Conservation (phyloP, 2,797 vertebrate species). For the Phataginus tricuspis region DNA sequence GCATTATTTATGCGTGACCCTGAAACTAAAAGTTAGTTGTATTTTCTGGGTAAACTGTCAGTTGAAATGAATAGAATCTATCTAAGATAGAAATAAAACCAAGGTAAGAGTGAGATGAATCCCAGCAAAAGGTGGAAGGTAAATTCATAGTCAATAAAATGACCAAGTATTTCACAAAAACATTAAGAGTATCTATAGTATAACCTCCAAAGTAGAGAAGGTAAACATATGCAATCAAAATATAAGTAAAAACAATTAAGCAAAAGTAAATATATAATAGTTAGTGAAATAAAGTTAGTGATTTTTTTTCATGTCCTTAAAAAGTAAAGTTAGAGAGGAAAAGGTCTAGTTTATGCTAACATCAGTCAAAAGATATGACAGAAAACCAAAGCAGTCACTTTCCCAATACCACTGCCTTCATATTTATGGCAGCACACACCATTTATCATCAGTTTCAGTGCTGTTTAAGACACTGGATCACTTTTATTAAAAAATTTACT, state of each 20-base stretch:
- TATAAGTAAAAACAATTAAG: background rate
- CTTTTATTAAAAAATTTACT: conserved; percentile 64
- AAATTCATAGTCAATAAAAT: background rate
- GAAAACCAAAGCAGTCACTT: conserved; percentile 54
- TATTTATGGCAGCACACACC: conserved; percentile 50
- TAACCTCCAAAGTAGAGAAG: background rate
- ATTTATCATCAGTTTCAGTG: conserved; percentile 56
- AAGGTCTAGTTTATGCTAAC: background rate
- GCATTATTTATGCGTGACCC: background rate
- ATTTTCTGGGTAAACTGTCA: background rate
- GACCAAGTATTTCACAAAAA: background rate
- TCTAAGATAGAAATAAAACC: background rate
- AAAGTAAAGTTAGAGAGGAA: conserved; percentile 48
- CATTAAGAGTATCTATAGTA: background rate
- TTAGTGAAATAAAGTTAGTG: background rate
- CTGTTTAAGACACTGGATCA: conserved; percentile 16
- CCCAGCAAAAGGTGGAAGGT: background rate
- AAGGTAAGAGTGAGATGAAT: background rate
- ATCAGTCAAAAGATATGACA: conserved; percentile 50
- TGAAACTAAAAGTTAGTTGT: background rate
- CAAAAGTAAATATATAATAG: background rate
- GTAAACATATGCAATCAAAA: background rate
- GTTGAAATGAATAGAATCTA: background rate
- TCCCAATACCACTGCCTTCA: conserved; percentile 11
- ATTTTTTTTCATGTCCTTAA: conserved; percentile 27